phyloP scores from a whole-genome alignment of 2,797 vertebrate genomes.

The Typhlichthys eigenmanni region DNA sequence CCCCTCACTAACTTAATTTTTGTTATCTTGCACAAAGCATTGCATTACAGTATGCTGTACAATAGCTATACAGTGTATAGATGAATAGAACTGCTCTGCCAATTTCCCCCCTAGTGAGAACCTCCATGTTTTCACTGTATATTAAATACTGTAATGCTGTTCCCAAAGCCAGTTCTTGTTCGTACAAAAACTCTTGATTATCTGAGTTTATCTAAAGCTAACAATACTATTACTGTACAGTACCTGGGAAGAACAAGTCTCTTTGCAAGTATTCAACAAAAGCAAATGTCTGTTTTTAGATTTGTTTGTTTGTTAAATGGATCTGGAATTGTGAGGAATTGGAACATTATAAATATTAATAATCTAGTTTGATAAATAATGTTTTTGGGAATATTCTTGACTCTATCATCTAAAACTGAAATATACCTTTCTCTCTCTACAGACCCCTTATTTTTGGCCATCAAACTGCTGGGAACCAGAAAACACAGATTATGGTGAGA shows the following conservation, averaged over 20 bases:
- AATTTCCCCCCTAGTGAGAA: slow-evolving; percentile 32
- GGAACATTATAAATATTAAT: no score
- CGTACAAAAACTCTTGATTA: slow-evolving; percentile 24
- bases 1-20: no score
- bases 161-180: slow-evolving; percentile 26
- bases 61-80: neutral
- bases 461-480: slow-evolving; percentile 96
- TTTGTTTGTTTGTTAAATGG: slow-evolving; percentile 24
- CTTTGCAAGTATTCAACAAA: slow-evolving; percentile 24
- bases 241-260: slow-evolving; percentile 1
- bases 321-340: neutral
- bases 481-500: slow-evolving; percentile 95
- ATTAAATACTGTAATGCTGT: slow-evolving; percentile 35
- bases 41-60: neutral
- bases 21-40: neutral
- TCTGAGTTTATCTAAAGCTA: slow-evolving; percentile 31
- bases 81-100: slow-evolving; percentile 20
- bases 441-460: slow-evolving; percentile 96
- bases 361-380: no score
- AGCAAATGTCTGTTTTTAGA: slow-evolving; percentile 24
- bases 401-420: no score
- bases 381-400: no score
- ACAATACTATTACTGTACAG: slow-evolving; percentile 8
- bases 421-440: slow-evolving; percentile 44
- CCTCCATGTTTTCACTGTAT: slow-evolving; percentile 20